Evolutionary conservation across 2,888 invertebrate genomes (phyloP), one percentile per base, ranked within the genome.

Genomic region (Caenorhabditis plicata): DNA sequence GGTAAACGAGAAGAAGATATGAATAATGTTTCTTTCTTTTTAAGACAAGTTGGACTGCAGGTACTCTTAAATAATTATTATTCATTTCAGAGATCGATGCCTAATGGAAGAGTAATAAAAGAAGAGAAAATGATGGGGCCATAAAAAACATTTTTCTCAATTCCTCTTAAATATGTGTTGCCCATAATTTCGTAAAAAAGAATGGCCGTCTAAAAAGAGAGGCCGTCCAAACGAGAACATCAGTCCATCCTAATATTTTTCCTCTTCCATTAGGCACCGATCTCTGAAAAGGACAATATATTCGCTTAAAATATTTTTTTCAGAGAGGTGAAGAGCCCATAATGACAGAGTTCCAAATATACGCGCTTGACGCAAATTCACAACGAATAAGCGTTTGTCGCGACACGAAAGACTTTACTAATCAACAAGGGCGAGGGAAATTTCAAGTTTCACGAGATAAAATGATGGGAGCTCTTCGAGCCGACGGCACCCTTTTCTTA

Each of bases 331-430:
- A 75, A 23, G 77, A 78, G 41, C 74, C 78, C 0, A 73, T 78
- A 8, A 74, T 77, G 74, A 75, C 78, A n/a, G 79, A 79, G 35
- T 79, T 79, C 33, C 76, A 78, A 73, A 78, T 79, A 9, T 77
- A 77, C 55, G 69, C 73, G 13, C 46, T 73, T 0, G 73, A 78
- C 40, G 54, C 50, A 2, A 66, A 58, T 26, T 47, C 45, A n/a
- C 57, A 69, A 22, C 45, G 72, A 9, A 69, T 77, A 17, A 75
- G 73, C 45, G 73, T 79, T 19, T 79, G 79, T 58, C 60, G 77
- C 22, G 79, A 79, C 52, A 74, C 74, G 4, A 78, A 79, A 40
- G 79, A 79, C 29, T 79, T 79, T 58, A 74, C 76, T 0, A 74
- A 77, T 53, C 78, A 78, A 38, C 78, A 79, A 49, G 79, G 79